A percentile compares a stretch with the other conserved stretches of the same genome.
phyloP scores from a whole-genome alignment of 2,888 invertebrate genomes.

The Conus canariensis region DNA sequence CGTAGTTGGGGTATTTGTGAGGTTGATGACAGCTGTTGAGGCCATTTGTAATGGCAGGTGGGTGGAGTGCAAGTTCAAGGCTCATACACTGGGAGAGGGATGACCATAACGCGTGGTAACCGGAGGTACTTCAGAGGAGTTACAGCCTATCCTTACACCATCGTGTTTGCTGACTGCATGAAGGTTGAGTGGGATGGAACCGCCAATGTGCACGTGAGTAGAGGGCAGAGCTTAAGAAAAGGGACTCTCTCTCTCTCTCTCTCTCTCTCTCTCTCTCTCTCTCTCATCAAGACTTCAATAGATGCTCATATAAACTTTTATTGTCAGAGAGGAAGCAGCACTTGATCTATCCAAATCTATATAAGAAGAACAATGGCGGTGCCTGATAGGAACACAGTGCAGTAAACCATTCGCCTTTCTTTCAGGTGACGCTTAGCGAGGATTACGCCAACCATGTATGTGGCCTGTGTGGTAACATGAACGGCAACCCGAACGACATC shows the following conservation, averaged over 20 bases:
- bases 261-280: too few relatives aligned
- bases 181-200: not conserved
- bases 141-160: not conserved
- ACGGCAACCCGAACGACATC: not conserved
- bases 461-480: constrained; percentile 37
- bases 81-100: not conserved
- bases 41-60: not conserved
- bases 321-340: too few relatives aligned
- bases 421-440: constrained; percentile 10
- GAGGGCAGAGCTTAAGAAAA: not conserved
- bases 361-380: too few relatives aligned
- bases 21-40: too few relatives aligned
- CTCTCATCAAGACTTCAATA: too few relatives aligned
- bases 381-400: too few relatives aligned
- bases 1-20: too few relatives aligned
- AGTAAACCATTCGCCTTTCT: too few relatives aligned
- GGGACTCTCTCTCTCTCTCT: not conserved
- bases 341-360: too few relatives aligned
- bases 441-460: not conserved
- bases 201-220: not conserved
- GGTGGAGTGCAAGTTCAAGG: not conserved
- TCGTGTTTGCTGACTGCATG: not conserved
- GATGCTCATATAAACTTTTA: too few relatives aligned
- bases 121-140: not conserved
- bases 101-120: not conserved